Percentiles rank a stretch among this genome's conserved stretches.
phyloP scores from a whole-genome alignment of 2,888 invertebrate species.

The Stenchaetothrips biformis region DNA sequence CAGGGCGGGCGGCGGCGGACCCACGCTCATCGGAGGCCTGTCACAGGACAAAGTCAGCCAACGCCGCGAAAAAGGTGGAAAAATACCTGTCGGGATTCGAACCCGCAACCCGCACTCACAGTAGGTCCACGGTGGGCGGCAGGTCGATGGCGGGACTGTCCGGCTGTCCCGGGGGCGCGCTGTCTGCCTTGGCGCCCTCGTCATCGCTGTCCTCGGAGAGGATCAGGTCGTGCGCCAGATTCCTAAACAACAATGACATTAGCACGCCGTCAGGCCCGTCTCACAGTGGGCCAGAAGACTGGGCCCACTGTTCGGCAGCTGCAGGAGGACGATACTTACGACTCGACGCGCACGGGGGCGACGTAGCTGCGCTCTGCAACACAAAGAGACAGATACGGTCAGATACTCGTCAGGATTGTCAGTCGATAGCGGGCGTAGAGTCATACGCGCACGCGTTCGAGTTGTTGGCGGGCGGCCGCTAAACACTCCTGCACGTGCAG shows the following conservation, averaged over 20 bases:
- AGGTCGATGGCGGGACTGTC: constrained; percentile 36
- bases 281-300: background rate
- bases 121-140: background rate
- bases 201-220: constrained; percentile 63
- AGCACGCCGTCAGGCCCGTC: background rate
- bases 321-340: background rate
- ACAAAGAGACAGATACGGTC: constrained; percentile 36
- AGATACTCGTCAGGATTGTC: constrained; percentile 30
- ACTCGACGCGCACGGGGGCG: background rate
- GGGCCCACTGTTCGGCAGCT: background rate
- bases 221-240: constrained; percentile 59
- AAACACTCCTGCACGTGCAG: too few species aligned
- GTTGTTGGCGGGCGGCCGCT: too few species aligned
- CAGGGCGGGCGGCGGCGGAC: constrained; percentile 28
- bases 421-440: too few species aligned
- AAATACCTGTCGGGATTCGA: too few species aligned
- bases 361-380: constrained; percentile 35
- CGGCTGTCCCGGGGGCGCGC: constrained; percentile 37
- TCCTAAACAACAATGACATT: constrained; percentile 30
- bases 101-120: background rate
- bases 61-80: too few species aligned
- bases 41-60: background rate
- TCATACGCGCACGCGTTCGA: too few species aligned
- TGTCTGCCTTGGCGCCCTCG: constrained; percentile 30
- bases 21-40: constrained; percentile 11